A percentile compares a stretch with the other conserved stretches of the same genome.
phyloP scores from a whole-genome alignment of 2,113 vertebrate genomes.

The Eubucco bourcierii region DNA sequence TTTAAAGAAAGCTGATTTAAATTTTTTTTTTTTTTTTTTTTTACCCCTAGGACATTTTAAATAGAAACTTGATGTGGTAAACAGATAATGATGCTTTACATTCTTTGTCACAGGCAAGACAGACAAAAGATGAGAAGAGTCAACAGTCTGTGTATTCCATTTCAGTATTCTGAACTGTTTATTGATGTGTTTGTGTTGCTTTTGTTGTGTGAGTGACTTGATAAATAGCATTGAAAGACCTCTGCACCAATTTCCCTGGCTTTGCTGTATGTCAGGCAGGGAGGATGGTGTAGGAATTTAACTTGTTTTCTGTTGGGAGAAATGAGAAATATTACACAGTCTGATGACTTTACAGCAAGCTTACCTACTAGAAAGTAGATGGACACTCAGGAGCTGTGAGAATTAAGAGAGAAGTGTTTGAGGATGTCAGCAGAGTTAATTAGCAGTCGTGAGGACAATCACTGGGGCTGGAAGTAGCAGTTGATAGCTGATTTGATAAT shows the following conservation, averaged over 20 bases:
- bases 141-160: background rate
- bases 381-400: background rate
- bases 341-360: background rate
- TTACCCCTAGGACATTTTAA: background rate
- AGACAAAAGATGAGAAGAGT: background rate
- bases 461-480: background rate
- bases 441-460: background rate
- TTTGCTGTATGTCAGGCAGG: background rate
- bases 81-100: background rate
- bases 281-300: background rate
- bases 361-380: background rate
- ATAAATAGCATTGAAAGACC: background rate
- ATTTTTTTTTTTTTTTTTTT: too few species aligned
- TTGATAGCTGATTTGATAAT: background rate
- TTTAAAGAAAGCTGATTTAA: background rate
- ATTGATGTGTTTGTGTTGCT: background rate
- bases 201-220: background rate
- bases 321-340: background rate
- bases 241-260: background rate
- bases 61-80: background rate
- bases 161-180: background rate
- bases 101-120: background rate
- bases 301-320: background rate
- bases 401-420: background rate
- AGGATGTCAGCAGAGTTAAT: background rate